These are phyloP conservation scores for Zaprionus bogoriensis DNA, from an alignment of 2,888 invertebrate species.

Conservation along the genomic window DNA sequence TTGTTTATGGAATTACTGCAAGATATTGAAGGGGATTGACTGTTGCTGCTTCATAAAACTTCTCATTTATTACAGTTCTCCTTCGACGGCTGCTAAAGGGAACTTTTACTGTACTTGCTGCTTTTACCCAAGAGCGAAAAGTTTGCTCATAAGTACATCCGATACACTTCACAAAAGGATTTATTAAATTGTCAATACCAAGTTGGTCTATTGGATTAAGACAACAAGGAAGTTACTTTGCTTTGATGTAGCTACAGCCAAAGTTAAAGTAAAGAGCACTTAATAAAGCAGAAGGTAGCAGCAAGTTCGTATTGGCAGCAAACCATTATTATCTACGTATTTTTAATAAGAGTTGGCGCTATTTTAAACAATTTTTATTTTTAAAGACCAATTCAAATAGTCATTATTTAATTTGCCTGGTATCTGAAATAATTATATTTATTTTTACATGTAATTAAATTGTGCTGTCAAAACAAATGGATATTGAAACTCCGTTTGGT, in stretches of 20 bases:
- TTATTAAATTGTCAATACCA: constrained; percentile 64
- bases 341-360: too few relatives aligned
- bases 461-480: too few relatives aligned
- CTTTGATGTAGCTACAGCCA: neutral
- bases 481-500: too few relatives aligned
- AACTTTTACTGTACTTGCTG: neutral
- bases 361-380: too few relatives aligned
- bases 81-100: neutral
- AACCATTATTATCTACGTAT: too few relatives aligned
- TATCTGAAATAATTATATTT: neutral
- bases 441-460: too few relatives aligned
- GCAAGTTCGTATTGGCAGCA: too few relatives aligned
- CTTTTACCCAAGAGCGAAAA: constrained; percentile 15
- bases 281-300: neutral
- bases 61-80: too few relatives aligned
- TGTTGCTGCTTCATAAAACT: too few relatives aligned
- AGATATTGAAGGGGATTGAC: too few relatives aligned
- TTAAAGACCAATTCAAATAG: too few relatives aligned
- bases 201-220: constrained; percentile 54
- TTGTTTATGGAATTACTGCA: too few relatives aligned
- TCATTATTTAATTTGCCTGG: neutral
- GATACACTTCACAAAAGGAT: constrained; percentile 50
- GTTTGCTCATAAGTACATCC: constrained; percentile 44
- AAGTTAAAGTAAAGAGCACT: neutral
- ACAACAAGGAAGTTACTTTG: neutral